Conservation (phyloP, 2,113 vertebrate genomes). For the Dryoscopus gambensis region DNA sequence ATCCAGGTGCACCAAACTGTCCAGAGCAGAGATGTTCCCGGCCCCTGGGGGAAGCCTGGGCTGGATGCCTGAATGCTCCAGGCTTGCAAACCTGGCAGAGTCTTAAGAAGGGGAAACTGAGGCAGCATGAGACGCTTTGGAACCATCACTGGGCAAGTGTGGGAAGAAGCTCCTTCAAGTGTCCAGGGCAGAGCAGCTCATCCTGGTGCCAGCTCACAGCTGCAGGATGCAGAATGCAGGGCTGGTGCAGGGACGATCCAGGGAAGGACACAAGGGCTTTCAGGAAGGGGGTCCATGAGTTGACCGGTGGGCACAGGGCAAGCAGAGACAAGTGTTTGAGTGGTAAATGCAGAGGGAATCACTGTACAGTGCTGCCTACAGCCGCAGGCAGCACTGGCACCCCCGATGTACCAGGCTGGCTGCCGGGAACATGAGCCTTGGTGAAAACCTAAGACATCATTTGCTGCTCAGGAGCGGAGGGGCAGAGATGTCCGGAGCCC, state of each 20-base stretch:
- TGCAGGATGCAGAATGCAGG: not conserved
- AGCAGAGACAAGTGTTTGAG: not conserved
- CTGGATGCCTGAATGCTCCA: not conserved
- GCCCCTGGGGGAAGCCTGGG: not conserved
- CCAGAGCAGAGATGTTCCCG: not conserved
- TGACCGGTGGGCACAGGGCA: not conserved
- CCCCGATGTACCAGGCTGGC: accelerated
- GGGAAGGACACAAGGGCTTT: not conserved
- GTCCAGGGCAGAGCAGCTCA: not conserved
- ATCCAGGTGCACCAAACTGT: not conserved
- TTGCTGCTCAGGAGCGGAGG: not conserved
- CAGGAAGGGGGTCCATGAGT: not conserved
- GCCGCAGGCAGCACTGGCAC: not conserved
- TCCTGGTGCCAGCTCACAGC: not conserved
- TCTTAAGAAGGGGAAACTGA: not conserved
- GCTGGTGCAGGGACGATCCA: not conserved
- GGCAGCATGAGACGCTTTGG: not conserved
- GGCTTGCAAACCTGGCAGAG: not conserved
- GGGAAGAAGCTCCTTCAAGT: not conserved
- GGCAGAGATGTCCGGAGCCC: not conserved
- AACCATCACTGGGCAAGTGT: accelerated
- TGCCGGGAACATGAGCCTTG: accelerated
- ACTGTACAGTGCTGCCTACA: not conserved
- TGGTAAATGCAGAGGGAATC: not conserved
- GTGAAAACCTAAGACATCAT: not conserved